phyloP scores from a whole-genome alignment of 1,140 invertebrate genomes.

The Drosophila nigromelanica region DNA sequence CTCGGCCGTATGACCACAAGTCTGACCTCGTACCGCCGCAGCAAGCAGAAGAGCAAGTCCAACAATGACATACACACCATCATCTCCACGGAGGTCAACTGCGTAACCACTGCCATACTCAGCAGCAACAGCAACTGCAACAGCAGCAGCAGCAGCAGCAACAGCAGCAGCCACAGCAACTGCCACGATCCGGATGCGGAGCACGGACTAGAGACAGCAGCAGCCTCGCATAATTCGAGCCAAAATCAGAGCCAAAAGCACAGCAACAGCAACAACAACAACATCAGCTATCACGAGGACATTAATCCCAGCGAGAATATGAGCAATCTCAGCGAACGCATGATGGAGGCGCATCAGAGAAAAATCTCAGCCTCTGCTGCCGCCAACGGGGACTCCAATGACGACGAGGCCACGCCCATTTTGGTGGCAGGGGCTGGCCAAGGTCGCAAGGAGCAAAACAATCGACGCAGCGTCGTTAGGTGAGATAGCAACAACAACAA shows the following conservation, averaged over 20 bases:
- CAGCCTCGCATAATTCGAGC: neutral
- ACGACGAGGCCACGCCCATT: conserved; percentile 55
- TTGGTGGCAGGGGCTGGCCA: conserved; percentile 35
- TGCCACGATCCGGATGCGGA: conserved; percentile 16
- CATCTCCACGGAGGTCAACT: conserved; percentile 66
- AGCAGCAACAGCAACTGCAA: conserved; percentile 38
- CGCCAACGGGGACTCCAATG: conserved; percentile 47
- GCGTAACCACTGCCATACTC: conserved; percentile 49
- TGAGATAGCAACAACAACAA: conserved; percentile 42
- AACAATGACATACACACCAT: conserved; percentile 82
- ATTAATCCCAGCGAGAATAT: conserved; percentile 21
- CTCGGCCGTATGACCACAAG: conserved; percentile 82
- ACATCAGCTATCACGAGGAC: conserved; percentile 18
- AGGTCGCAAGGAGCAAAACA: conserved; percentile 81
- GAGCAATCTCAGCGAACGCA: conserved; percentile 50
- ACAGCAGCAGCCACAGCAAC: conserved; percentile 6
- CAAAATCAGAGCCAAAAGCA: conserved; percentile 9
- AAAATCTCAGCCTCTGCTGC: conserved; percentile 28
- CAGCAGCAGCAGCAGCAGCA: conserved; percentile 38
- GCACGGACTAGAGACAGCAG: neutral
- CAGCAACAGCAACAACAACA: conserved; percentile 3
- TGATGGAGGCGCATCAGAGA: conserved; percentile 61
- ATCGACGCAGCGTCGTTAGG: conserved; percentile 81
- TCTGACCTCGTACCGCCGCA: conserved; percentile 80
- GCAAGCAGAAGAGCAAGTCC: conserved; percentile 80